Evolutionary conservation across 2,888 invertebrate genomes (phyloP).

Genomic region (Watsonalla cultraria): DNA sequence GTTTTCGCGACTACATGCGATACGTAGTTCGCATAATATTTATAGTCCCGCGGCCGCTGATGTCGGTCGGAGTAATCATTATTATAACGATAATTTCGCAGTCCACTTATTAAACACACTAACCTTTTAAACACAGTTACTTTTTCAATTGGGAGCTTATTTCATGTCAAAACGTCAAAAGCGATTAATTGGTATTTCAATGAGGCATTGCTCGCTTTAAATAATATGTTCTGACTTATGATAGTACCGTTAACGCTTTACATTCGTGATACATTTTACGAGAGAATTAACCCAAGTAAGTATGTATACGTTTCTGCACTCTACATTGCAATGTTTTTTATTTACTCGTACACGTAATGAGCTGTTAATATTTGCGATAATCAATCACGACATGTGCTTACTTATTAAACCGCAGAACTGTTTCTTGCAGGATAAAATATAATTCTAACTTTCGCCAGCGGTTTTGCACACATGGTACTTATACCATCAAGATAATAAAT

Average conservation of each 20-base stretch:
- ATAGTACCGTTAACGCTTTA: conserved; percentile 13
- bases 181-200: conserved; percentile 9
- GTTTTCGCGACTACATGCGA: no score
- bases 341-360: no score
- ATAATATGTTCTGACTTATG: not conserved
- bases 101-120: conserved; percentile 1
- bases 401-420: no score
- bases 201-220: not conserved
- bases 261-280: not conserved
- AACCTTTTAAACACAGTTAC: conserved; percentile 16
- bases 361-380: not conserved
- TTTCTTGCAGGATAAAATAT: no score
- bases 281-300: not conserved
- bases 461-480: no score
- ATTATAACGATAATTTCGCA: not conserved
- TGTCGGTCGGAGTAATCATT: not conserved
- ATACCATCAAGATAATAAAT: no score
- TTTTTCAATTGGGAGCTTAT: conserved; percentile 7
- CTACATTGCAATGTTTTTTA: not conserved
- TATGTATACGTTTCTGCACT: not conserved
- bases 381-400: no score
- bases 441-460: no score
- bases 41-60: not conserved
- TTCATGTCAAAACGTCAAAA: conserved; percentile 16
- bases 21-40: not conserved